Evolutionary conservation across 2,797 vertebrate genomes (phyloP).

Genomic region (Buphagus erythrorhynchus): DNA sequence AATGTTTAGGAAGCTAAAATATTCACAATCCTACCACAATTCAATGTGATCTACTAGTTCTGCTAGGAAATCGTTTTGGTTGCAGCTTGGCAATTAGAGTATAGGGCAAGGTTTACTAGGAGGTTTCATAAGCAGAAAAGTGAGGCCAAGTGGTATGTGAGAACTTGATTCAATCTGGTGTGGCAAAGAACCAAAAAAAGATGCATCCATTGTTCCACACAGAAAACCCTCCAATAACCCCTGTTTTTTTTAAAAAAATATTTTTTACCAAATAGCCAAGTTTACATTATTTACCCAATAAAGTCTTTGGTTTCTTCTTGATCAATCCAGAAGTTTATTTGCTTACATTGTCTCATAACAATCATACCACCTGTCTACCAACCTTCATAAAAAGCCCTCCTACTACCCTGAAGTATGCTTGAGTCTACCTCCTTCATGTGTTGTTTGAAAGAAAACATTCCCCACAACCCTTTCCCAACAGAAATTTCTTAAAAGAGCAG

Average conservation of each 20-base stretch:
- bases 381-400: background rate
- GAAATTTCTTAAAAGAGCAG: background rate
- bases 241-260: fast-evolving
- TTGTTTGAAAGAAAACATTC: background rate
- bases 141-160: background rate
- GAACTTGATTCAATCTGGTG: background rate
- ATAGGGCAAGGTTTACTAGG: background rate
- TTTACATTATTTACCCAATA: background rate
- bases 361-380: background rate
- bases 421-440: background rate
- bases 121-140: background rate
- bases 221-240: fast-evolving
- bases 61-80: background rate
- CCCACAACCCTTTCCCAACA: background rate
- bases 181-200: background rate
- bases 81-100: background rate
- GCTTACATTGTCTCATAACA: background rate
- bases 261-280: background rate
- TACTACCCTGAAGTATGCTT: background rate
- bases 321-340: background rate
- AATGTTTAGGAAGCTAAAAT: background rate
- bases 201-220: fast-evolving
- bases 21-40: background rate
- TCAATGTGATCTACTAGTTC: background rate
- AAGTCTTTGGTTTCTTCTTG: background rate